Conservation (phyloP, 2,888 invertebrate genomes). For the Chalcosyrphus nemorum region DNA sequence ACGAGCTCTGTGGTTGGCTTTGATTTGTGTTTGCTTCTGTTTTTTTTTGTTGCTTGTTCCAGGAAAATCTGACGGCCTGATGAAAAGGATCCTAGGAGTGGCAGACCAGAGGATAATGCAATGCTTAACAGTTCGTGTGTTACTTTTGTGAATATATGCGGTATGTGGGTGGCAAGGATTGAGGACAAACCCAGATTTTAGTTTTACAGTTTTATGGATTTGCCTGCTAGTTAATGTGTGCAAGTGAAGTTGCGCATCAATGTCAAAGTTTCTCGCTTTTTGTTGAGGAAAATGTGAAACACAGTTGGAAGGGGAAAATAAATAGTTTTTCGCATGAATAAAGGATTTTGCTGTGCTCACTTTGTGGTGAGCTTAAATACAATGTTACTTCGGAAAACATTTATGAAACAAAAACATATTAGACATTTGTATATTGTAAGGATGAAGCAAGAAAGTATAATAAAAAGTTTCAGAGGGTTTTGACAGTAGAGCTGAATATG, state of each 20-base stretch:
- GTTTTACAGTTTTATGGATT: slow-evolving; percentile 19
- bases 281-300: not conserved
- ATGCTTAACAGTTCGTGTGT: slow-evolving; percentile 12
- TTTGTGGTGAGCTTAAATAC: not conserved
- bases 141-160: not conserved
- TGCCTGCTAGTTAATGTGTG: slow-evolving; percentile 33
- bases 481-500: too few relatives aligned
- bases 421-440: too few relatives aligned
- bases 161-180: not conserved
- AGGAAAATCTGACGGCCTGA: slow-evolving; percentile 11
- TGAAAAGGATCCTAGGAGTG: not conserved
- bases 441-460: too few relatives aligned
- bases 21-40: not conserved
- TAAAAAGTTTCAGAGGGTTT: too few relatives aligned
- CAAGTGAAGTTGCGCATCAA: slow-evolving; percentile 47
- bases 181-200: slow-evolving; percentile 7
- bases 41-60: not conserved
- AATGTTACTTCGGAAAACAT: not conserved
- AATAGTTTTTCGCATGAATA: not conserved
- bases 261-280: slow-evolving; percentile 18
- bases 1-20: slow-evolving; percentile 42
- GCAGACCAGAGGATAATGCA: slow-evolving; percentile 13
- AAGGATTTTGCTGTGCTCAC: not conserved
- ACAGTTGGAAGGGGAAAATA: not conserved
- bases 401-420: not conserved